phyloP scores from a whole-genome alignment of 2,888 invertebrate genomes.

The Eilema caniola region DNA sequence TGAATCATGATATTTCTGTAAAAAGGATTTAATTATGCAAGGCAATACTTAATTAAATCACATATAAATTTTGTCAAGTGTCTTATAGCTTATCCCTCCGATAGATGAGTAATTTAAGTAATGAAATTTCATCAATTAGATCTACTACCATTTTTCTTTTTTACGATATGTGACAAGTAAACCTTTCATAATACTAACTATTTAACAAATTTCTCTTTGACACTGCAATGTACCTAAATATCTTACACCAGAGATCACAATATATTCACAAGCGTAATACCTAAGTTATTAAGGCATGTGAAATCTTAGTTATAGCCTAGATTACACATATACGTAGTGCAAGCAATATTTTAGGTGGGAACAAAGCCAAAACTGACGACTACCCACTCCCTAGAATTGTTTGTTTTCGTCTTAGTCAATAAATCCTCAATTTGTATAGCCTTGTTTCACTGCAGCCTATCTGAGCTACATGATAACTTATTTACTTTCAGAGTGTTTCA shows the following conservation, averaged over 20 bases:
- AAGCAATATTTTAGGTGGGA: slow-evolving; percentile 34
- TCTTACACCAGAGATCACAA: neutral
- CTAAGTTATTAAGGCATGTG: slow-evolving; percentile 1
- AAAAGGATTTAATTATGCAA: neutral
- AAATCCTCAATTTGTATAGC: slow-evolving; percentile 30
- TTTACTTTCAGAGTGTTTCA: neutral
- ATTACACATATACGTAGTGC: slow-evolving; percentile 12
- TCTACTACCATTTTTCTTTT: neutral
- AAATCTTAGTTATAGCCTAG: slow-evolving; percentile 21
- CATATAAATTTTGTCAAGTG: neutral
- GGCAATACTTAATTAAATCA: neutral
- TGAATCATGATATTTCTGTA: neutral
- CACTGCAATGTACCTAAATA: neutral
- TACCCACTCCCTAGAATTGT: slow-evolving; percentile 24
- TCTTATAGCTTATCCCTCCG: neutral
- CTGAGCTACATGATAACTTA: neutral
- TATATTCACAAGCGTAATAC: neutral
- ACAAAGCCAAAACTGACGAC: slow-evolving; percentile 43
- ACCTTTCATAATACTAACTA: neutral
- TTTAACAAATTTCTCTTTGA: neutral
- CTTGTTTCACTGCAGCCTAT: slow-evolving; percentile 3
- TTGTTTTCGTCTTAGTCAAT: slow-evolving; percentile 28
- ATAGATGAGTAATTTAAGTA: neutral
- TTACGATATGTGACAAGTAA: too few relatives aligned
- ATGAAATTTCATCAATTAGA: neutral